A percentile compares a stretch with the other conserved stretches of the same genome.
Conservation (phyloP, 2,888 invertebrate species). For the Himalopsyche kuldschensis region DNA sequence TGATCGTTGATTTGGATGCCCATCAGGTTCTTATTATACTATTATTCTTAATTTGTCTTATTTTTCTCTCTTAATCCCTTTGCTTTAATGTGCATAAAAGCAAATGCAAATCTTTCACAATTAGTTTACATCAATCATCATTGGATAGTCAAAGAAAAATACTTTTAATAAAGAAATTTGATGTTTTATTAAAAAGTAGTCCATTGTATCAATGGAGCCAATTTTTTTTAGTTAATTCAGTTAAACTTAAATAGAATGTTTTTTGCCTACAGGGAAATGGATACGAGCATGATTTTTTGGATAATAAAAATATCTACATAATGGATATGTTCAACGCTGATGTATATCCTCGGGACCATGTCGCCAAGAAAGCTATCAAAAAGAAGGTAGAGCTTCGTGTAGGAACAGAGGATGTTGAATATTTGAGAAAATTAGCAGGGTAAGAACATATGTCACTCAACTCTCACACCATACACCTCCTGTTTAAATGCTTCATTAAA, state of each 20-base stretch:
- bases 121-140: too few relatives aligned
- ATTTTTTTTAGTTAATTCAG: too few relatives aligned
- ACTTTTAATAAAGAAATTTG: too few relatives aligned
- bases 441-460: constrained; percentile 43
- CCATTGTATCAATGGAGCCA: too few relatives aligned
- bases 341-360: constrained; percentile 78
- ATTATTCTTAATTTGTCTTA: too few relatives aligned
- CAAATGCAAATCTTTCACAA: too few relatives aligned
- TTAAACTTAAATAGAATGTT: background rate
- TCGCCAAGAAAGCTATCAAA: constrained; percentile 72
- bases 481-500: too few relatives aligned
- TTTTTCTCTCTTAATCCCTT: too few relatives aligned
- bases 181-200: too few relatives aligned
- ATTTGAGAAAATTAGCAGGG: constrained; percentile 68
- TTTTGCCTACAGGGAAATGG: constrained; percentile 73
- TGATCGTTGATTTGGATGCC: constrained; percentile 91
- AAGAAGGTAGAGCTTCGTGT: constrained; percentile 68
- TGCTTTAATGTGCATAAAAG: too few relatives aligned
- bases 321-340: constrained; percentile 82
- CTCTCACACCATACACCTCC: too few relatives aligned
- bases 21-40: constrained; percentile 68
- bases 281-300: constrained; percentile 78
- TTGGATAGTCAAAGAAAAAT: too few relatives aligned
- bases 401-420: constrained; percentile 68
- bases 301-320: constrained; percentile 75